A percentile compares a stretch with the other conserved stretches of the same genome.
Conservation (phyloP, 2,888 invertebrate genomes). For the Scrobipalpa costella region DNA sequence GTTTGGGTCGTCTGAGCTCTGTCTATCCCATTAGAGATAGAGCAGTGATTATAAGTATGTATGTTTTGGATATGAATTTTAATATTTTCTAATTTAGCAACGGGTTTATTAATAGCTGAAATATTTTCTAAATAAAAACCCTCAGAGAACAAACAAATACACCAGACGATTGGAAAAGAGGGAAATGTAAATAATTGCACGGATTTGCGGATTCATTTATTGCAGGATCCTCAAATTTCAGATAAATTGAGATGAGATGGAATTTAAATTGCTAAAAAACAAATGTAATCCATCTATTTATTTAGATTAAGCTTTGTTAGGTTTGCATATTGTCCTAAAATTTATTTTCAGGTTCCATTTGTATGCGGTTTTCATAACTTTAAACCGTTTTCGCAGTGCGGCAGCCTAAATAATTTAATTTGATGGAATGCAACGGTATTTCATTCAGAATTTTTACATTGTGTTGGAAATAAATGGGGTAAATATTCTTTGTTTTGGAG, state of each 20-base stretch:
- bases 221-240: conserved; percentile 1
- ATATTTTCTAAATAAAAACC: not conserved
- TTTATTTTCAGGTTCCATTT: not conserved
- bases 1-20: too few species aligned
- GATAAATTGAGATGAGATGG: conserved; percentile 9
- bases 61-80: too few species aligned
- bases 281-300: not conserved
- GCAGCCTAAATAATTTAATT: conserved; percentile 1
- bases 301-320: not conserved
- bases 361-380: conserved; percentile 10
- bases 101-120: not conserved
- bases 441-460: conserved; percentile 1
- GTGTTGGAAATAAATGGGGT: conserved; percentile 1
- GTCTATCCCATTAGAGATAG: too few species aligned
- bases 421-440: conserved; percentile 3
- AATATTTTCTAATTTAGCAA: not conserved
- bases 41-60: too few species aligned
- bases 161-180: conserved; percentile 6
- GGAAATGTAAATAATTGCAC: conserved; percentile 18
- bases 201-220: conserved; percentile 9
- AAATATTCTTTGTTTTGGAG: not conserved
- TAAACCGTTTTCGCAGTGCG: not conserved
- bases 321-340: not conserved
- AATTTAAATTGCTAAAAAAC: not conserved
- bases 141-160: conserved; percentile 9